phyloP scores from a whole-genome alignment of 2,797 vertebrate genomes.

The Silurus lanzhouensis region DNA sequence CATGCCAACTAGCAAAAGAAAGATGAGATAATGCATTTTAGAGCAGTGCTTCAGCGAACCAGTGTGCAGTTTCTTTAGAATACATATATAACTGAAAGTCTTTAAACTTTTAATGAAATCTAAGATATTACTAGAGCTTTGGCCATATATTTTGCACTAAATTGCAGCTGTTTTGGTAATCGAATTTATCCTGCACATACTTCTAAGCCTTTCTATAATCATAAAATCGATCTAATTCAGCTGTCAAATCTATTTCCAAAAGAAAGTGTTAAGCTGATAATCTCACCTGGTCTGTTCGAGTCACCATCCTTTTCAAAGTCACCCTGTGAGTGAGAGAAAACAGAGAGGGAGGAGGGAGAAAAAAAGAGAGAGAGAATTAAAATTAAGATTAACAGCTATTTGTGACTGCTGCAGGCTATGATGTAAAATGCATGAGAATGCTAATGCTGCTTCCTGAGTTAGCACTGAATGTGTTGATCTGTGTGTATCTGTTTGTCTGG shows the following conservation, averaged over 20 bases:
- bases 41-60: no score
- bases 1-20: slow-evolving; percentile 78
- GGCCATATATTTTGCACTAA: background rate
- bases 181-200: background rate
- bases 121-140: background rate
- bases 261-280: background rate
- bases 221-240: background rate
- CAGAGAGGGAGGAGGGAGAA: slow-evolving; percentile 64
- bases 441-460: slow-evolving; percentile 10
- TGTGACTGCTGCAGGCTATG: slow-evolving; percentile 6
- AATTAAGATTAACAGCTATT: slow-evolving; percentile 40
- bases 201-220: background rate
- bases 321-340: slow-evolving; percentile 78
- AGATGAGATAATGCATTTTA: no score
- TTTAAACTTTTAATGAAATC: background rate
- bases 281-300: slow-evolving; percentile 94
- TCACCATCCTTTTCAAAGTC: slow-evolving; percentile 98
- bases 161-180: background rate
- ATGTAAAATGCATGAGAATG: slow-evolving; percentile 19
- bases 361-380: slow-evolving; percentile 59
- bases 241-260: background rate
- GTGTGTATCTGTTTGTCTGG: background rate
- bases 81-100: background rate
- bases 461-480: background rate
- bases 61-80: background rate